These are phyloP conservation scores for Rhea pennata DNA, from an alignment of 2,113 vertebrate genomes.

Conservation along the genomic window DNA sequence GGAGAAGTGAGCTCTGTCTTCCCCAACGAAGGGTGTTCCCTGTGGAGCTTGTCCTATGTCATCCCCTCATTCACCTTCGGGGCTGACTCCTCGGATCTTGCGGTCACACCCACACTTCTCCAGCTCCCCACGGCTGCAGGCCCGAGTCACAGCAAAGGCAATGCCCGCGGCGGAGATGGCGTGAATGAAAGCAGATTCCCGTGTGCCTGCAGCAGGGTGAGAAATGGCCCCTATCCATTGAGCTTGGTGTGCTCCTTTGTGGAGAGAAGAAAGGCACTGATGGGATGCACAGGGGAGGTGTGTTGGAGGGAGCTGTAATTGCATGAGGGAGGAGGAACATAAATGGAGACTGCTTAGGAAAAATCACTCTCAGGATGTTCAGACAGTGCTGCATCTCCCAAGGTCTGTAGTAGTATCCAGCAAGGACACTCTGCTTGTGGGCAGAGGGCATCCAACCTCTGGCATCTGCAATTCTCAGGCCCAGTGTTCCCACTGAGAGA, in stretches of 20 bases:
- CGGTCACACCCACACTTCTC: conserved; percentile 81
- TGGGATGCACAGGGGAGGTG: fast-evolving
- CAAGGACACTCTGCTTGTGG: neutral
- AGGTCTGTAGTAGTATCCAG: neutral
- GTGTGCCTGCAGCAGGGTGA: conserved; percentile 51
- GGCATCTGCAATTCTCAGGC: neutral
- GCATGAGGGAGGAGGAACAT: neutral
- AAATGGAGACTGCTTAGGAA: fast-evolving
- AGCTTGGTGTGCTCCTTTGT: neutral
- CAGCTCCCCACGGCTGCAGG: conserved; percentile 81
- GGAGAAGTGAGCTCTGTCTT: neutral
- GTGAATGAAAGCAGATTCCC: conserved; percentile 78
- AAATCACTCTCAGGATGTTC: neutral
- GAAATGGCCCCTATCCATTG: fast-evolving
- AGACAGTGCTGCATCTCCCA: neutral
- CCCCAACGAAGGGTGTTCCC: neutral
- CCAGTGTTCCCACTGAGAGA: neutral
- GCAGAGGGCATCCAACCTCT: neutral
- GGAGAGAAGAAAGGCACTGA: neutral
- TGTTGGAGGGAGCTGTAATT: neutral
- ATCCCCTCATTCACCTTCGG: conserved; percentile 68
- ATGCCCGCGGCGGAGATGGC: conserved; percentile 72
- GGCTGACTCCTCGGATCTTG: conserved; percentile 79
- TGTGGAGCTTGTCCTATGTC: neutral
- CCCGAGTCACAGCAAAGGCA: conserved; percentile 79